A percentile compares a stretch with the other conserved stretches of the same genome.
These are phyloP conservation scores for Euclidia mi DNA, from an alignment of 2,888 invertebrate genomes.

Conservation along the genomic window DNA sequence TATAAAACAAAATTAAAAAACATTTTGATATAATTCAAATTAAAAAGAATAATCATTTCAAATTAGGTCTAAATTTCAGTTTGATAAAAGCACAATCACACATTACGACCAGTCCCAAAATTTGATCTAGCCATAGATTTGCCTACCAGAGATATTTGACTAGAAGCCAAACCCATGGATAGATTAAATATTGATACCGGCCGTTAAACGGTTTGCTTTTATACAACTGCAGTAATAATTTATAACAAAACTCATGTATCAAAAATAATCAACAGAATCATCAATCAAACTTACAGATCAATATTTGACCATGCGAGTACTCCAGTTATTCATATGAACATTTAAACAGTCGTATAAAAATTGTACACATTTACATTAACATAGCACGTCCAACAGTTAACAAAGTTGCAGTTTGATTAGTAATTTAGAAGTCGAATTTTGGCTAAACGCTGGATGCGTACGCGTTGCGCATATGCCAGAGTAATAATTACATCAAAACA, in stretches of 20 bases:
- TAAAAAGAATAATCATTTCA: too few species aligned
- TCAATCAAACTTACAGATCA: conserved; percentile 3
- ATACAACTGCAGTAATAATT: background rate
- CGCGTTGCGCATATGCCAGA: too few species aligned
- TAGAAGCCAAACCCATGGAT: too few species aligned
- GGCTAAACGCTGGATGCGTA: background rate
- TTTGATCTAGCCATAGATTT: too few species aligned
- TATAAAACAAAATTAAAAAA: conserved; percentile 3
- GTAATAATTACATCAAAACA: too few species aligned
- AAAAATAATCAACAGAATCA: conserved; percentile 5
- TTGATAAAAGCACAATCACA: too few species aligned
- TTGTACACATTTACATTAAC: background rate
- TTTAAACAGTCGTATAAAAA: conserved; percentile 5
- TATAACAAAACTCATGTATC: background rate
- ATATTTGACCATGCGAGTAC: conserved; percentile 20
- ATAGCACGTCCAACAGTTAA: conserved; percentile 19
- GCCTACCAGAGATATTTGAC: too few species aligned
- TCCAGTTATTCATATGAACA: background rate
- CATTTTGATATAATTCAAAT: too few species aligned
- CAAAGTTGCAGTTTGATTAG: conserved; percentile 35
- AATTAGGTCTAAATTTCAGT: too few species aligned
- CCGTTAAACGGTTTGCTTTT: too few species aligned
- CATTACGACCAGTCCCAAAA: too few species aligned
- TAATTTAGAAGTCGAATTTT: conserved; percentile 21
- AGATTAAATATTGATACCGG: too few species aligned